Base-by-base conservation (phyloP, 2,888 invertebrate species). In the Drosophila suboccidentalis region DNA sequence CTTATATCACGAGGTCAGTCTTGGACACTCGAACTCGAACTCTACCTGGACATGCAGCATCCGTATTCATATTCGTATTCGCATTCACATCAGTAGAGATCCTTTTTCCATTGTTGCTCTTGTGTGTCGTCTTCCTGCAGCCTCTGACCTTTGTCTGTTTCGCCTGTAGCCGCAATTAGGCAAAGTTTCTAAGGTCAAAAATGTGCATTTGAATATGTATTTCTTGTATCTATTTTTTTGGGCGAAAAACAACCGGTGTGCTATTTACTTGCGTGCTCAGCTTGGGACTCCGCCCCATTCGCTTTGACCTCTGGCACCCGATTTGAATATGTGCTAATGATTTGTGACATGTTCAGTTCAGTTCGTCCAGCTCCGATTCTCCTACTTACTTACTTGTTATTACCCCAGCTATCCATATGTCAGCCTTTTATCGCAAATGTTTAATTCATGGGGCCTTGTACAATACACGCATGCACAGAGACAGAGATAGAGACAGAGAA, bases 241-340 rank as follows among this genome's bases (percentile, higher is more conserved):
- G 50, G 43, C 38, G 41, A 38, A 61, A 53, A 54, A 38, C 61
- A 71, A 65, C 38, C 64, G 54, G 22, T 68, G 64, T 63, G 34
- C 13, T 58, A 39, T 54, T 75, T 74, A 51, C 51, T 50, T 51
- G 17, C 5, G 26, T n/a, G 50, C 36, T 26, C 26, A 5, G 44
- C 17, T 54, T 54, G 26, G 17, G 61, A 51, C 60, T 72, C 57
- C 69, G 71, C 58, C 72, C 72, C 72, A 72, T 55, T 59, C 32
- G 29, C 19, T 74, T 19, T 74, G 73, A 81, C 81, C 79, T 69
- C 50, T 60, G 54, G 46, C 62, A 62, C 51, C 64, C 74, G 75
- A 88, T 87, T 87, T 87, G 86, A 87, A 87, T 88, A 86, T 75
- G 86, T 87, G 88, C 86, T 86, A 88, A 87, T 87, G 86, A 86